These are phyloP conservation scores for Disparrhopalites patrizii DNA, from an alignment of 2,888 invertebrate genomes.

Conservation along the genomic window DNA sequence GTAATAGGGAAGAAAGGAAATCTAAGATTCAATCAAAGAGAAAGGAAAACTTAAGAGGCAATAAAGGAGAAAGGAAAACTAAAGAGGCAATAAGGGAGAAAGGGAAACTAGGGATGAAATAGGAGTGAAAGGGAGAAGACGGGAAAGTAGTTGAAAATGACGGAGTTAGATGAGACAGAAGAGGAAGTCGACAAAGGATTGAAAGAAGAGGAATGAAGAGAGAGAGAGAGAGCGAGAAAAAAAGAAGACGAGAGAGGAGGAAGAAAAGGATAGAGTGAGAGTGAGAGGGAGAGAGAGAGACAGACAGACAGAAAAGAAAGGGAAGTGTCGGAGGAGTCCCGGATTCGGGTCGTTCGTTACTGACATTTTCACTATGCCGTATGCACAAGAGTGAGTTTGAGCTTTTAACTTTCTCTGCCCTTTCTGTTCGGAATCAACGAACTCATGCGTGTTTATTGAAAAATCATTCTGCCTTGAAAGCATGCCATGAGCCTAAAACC, in stretches of 20 bases:
- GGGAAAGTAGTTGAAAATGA: too few relatives aligned
- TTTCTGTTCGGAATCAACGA: conserved; percentile 48
- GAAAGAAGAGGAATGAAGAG: too few relatives aligned
- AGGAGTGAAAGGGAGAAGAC: too few relatives aligned
- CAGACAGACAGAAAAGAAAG: conserved; percentile 16
- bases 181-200: too few relatives aligned
- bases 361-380: conserved; percentile 34
- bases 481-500: conserved; percentile 49
- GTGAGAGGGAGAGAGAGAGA: conserved; percentile 13
- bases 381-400: conserved; percentile 37
- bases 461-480: conserved; percentile 49
- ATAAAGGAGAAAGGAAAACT: too few relatives aligned
- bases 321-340: conserved; percentile 23
- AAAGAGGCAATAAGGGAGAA: too few relatives aligned
- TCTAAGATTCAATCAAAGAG: too few relatives aligned
- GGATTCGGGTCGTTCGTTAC: conserved; percentile 33
- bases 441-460: conserved; percentile 49
- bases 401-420: conserved; percentile 48
- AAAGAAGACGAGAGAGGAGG: too few relatives aligned
- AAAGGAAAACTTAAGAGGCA: too few relatives aligned
- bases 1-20: too few relatives aligned
- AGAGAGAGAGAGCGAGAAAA: conserved; percentile 8
- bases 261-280: conserved; percentile 11
- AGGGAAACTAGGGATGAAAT: too few relatives aligned
- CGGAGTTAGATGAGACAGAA: too few relatives aligned